Evolutionary conservation across 2,888 invertebrate genomes (phyloP), one percentile per base, ranked within the genome.

Genomic region (Drosophila greeni): DNA sequence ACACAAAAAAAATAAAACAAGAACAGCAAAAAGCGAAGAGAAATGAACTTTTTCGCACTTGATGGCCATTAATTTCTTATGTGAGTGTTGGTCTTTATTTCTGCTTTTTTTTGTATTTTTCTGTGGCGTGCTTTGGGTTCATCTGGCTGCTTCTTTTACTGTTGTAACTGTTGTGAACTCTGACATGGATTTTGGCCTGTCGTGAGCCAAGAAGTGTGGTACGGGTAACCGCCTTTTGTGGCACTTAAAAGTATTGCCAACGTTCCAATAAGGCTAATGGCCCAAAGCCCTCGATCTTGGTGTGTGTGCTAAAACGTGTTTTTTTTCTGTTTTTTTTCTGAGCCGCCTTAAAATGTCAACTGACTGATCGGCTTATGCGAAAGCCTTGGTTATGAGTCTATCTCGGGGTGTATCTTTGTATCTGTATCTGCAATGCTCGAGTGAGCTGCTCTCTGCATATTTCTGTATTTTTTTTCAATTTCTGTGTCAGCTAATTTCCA

Each of bases 31-130:
- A 12, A 9, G 14, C 18, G 11, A 39, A 34, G 34, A 45, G 61
- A 73, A 73, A 75, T 72, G 58, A 74, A 74, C 65, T 64, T 73
- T 69, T 70, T 72, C 65, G 68, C 82, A 79, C 76, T 79, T 72
- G 57, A 59, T 74, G 82, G 74, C 77, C 77, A 73, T 82, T 77
- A 73, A 80, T 76, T 74, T 61, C 51, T 52, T 57, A 48, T 51
- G 52, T 66, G 45, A 9, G 18, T 47, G 45, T 20, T 37, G 45
- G 52, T n/a, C 12, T 56, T 55, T 26, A 42, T 26, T 23, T 54
- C 11, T 54, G 26, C 7, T 24, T 26, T 20, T 43, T 36, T 16
- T n/a, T 42, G 1, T 24, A 23, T 39, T 26, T 57, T 43, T 43
- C 26, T 66, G 59, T 82, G 76, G 82, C 82, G 59, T 79, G 80